phyloP scores from a whole-genome alignment of 2,888 invertebrate species.

The Pyrrhia umbra region DNA sequence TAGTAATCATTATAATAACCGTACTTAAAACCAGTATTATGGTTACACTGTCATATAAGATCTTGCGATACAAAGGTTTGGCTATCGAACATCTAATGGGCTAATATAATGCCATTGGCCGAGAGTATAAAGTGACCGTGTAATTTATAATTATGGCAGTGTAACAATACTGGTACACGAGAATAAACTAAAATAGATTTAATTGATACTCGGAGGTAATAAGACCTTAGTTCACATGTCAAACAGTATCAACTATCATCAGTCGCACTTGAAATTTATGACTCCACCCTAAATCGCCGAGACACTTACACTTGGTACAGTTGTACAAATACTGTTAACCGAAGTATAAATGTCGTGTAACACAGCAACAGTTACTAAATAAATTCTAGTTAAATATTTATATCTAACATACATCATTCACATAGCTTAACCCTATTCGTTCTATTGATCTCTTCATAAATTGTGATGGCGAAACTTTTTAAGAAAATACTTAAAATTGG shows the following conservation, averaged over 20 bases:
- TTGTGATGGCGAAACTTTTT: conserved; percentile 86
- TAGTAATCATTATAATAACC: conserved; percentile 86
- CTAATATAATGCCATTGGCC: conserved; percentile 46
- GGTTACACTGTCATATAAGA: conserved; percentile 74
- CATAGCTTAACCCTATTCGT: conserved; percentile 79
- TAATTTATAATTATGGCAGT: conserved; percentile 64
- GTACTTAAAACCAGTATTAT: conserved; percentile 76
- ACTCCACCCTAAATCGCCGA: conserved; percentile 72
- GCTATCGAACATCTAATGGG: conserved; percentile 61
- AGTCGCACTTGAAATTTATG: conserved; percentile 81
- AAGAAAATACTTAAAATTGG: conserved; percentile 82
- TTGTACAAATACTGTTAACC: conserved; percentile 73
- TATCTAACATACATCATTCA: conserved; percentile 83
- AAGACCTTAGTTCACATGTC: conserved; percentile 86
- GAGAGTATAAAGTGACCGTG: conserved; percentile 29
- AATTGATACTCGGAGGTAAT: conserved; percentile 91
- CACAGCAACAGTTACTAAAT: conserved; percentile 84
- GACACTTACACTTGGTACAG: conserved; percentile 69
- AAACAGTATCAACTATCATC: conserved; percentile 87
- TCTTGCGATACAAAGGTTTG: conserved; percentile 51
- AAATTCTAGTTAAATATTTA: conserved; percentile 79
- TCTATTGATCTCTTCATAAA: conserved; percentile 79
- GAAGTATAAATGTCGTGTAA: conserved; percentile 75
- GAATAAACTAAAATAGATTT: conserved; percentile 84
- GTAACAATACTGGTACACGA: conserved; percentile 73